Conservation (phyloP, 2,797 vertebrate genomes). For the Typhlichthys eigenmanni region DNA sequence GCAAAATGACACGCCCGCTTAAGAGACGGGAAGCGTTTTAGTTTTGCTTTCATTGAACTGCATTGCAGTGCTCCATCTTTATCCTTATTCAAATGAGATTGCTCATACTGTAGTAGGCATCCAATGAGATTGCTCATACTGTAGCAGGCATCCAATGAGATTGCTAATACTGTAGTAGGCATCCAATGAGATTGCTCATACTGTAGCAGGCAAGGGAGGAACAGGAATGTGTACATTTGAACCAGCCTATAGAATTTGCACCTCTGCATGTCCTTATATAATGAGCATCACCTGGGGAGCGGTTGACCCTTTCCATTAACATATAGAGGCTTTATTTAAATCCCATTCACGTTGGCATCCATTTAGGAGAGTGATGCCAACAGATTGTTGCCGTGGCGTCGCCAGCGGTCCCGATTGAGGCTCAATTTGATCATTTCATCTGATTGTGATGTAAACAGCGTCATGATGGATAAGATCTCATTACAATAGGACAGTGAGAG, state of each 20-base stretch:
- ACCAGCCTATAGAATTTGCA: constrained; percentile 1
- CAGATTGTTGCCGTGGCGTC: constrained; percentile 56
- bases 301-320: constrained; percentile 71
- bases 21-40: too few relatives aligned
- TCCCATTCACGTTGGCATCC: constrained; percentile 70
- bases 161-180: neutral
- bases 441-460: constrained; percentile 77
- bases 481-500: constrained; percentile 78
- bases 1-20: too few relatives aligned
- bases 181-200: neutral
- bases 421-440: constrained; percentile 76
- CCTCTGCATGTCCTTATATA: constrained; percentile 18
- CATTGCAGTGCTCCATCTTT: too few relatives aligned
- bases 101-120: too few relatives aligned
- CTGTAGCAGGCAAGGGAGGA: constrained; percentile 13
- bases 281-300: constrained; percentile 58
- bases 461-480: constrained; percentile 79
- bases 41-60: too few relatives aligned
- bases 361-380: constrained; percentile 73
- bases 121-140: too few relatives aligned
- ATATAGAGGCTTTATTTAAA: constrained; percentile 81
- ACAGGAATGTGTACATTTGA: constrained; percentile 39
- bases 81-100: too few relatives aligned
- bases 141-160: too few relatives aligned
- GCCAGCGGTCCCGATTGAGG: constrained; percentile 60